These are phyloP conservation scores for Philopedon plagiatum DNA, from an alignment of 2,888 invertebrate genomes.

Conservation along the genomic window DNA sequence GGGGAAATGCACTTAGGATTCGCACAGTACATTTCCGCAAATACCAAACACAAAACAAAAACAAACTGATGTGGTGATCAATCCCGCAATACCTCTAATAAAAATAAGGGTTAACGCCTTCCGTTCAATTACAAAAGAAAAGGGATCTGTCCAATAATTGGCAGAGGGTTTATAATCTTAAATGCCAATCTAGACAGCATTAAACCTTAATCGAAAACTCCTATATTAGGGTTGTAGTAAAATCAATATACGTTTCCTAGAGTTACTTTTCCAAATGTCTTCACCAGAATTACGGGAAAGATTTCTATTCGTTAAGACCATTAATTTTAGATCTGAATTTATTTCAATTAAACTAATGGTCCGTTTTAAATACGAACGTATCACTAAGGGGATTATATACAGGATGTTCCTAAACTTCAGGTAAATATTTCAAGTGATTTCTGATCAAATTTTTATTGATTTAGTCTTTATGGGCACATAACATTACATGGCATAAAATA, in stretches of 20 bases:
- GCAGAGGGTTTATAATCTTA: conserved; percentile 53
- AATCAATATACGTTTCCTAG: conserved; percentile 47
- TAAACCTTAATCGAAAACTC: conserved; percentile 52
- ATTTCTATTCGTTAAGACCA: conserved; percentile 11
- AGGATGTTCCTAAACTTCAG: too few relatives aligned
- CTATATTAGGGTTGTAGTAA: conserved; percentile 50
- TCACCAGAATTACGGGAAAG: conserved; percentile 26
- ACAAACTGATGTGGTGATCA: too few relatives aligned
- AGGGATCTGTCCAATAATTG: conserved; percentile 51
- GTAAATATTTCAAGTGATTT: too few relatives aligned
- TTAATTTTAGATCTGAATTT: conserved; percentile 30
- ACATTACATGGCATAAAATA: too few relatives aligned
- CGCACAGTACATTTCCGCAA: too few relatives aligned
- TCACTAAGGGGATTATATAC: too few relatives aligned
- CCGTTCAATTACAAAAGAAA: conserved; percentile 50
- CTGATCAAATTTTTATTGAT: too few relatives aligned
- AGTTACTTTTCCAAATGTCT: conserved; percentile 47
- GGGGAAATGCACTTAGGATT: too few relatives aligned
- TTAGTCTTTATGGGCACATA: too few relatives aligned
- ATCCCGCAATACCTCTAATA: conserved; percentile 36
- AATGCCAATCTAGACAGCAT: conserved; percentile 52
- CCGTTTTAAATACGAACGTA: neutral
- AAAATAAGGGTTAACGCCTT: conserved; percentile 49
- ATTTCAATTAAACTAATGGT: neutral
- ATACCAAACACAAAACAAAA: too few relatives aligned